Evolutionary conservation across 2,888 invertebrate species (phyloP).

Genomic region (Lissocephala sabroskyi): DNA sequence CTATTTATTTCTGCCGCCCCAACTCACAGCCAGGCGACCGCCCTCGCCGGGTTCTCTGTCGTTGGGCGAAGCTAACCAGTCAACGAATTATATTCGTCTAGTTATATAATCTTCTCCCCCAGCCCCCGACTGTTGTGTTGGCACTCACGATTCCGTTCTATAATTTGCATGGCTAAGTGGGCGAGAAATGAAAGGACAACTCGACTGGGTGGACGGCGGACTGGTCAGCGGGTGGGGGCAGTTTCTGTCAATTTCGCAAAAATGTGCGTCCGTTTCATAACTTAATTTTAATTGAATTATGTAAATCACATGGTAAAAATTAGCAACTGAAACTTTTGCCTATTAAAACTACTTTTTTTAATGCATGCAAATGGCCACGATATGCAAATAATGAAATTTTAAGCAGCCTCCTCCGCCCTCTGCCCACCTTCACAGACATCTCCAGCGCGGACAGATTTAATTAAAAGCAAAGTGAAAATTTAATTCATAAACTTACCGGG

Average conservation of each 20-base stretch:
- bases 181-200: constrained; percentile 22
- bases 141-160: too few species aligned
- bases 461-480: constrained; percentile 58
- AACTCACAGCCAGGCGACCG: constrained; percentile 41
- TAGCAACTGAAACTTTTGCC: constrained; percentile 48
- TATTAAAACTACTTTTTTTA: constrained; percentile 53
- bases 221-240: background rate
- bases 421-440: too few species aligned
- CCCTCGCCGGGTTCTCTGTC: too few species aligned
- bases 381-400: constrained; percentile 6
- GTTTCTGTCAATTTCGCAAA: constrained; percentile 6
- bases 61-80: too few species aligned
- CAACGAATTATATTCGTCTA: too few species aligned
- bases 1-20: constrained; percentile 58
- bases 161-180: too few species aligned
- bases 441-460: constrained; percentile 36
- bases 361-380: constrained; percentile 13
- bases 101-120: too few species aligned
- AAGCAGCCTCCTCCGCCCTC: background rate
- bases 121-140: too few species aligned
- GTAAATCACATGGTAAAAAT: constrained; percentile 60
- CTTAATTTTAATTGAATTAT: constrained; percentile 64
- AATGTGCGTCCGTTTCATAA: constrained; percentile 56
- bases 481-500: constrained; percentile 30
- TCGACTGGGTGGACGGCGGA: constrained; percentile 20